Conservation (phyloP, 2,113 vertebrate species). For the Mionectes macconnelli region DNA sequence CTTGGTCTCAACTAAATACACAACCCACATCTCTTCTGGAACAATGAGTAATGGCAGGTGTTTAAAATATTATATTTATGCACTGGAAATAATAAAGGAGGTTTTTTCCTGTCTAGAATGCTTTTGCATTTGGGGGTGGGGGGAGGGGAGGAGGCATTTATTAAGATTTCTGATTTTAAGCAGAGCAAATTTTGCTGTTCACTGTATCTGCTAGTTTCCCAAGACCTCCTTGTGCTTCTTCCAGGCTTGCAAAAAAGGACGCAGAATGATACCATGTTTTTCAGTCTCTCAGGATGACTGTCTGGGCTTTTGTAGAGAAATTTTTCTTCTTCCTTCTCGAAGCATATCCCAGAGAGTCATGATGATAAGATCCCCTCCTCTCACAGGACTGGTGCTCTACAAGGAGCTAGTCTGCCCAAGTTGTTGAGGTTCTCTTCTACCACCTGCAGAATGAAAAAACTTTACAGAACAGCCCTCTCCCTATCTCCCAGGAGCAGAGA, state of each 20-base stretch:
- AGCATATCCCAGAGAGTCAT: background rate
- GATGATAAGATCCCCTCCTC: background rate
- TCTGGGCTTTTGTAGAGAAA: background rate
- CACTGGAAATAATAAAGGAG: background rate
- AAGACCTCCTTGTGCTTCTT: background rate
- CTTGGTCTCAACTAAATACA: background rate
- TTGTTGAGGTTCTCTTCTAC: background rate
- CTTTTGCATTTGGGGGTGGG: background rate
- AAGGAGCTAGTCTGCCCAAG: background rate
- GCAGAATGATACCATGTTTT: background rate
- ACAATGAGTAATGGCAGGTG: background rate
- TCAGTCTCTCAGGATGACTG: background rate
- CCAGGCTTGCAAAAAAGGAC: background rate
- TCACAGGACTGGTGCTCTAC: background rate
- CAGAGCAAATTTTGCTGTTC: background rate
- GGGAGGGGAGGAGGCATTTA: accelerated
- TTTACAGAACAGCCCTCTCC: background rate
- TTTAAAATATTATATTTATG: background rate
- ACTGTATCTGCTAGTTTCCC: background rate
- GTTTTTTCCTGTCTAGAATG: background rate
- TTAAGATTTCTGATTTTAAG: background rate
- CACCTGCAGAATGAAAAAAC: background rate
- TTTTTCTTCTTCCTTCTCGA: background rate
- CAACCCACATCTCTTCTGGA: background rate
- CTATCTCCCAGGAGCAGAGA: background rate